Evolutionary conservation across 2,888 invertebrate genomes (phyloP).

Genomic region (Apocheima hispidaria): DNA sequence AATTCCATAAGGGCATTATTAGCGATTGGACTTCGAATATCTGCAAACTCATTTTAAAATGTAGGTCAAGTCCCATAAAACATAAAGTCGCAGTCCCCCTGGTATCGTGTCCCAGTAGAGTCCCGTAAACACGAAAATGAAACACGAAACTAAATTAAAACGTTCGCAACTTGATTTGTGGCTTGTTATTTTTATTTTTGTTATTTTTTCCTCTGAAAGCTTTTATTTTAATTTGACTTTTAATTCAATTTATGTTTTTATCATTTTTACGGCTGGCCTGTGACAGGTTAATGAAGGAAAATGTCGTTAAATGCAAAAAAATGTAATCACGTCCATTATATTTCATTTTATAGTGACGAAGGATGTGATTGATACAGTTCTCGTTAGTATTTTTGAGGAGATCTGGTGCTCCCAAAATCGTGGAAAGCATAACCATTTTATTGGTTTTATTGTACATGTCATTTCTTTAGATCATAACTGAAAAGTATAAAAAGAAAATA

Average conservation of each 20-base stretch:
- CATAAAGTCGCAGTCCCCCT: neutral
- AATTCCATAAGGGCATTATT: no score
- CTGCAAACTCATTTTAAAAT: neutral
- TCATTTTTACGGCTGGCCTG: conserved; percentile 7
- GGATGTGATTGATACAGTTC: neutral
- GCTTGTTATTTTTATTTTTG: conserved; percentile 34
- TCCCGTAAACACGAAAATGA: conserved; percentile 36
- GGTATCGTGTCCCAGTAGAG: conserved; percentile 30
- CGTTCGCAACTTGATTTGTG: conserved; percentile 39
- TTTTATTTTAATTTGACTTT: conserved; percentile 27
- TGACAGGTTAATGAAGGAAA: conserved; percentile 15
- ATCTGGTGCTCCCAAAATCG: no score
- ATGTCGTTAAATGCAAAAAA: neutral
- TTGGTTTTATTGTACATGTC: no score
- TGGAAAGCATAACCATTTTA: no score
- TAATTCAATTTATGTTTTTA: conserved; percentile 23
- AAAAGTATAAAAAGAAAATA: no score
- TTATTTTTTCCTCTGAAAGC: conserved; percentile 21
- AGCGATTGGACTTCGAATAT: no score
- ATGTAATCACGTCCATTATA: neutral
- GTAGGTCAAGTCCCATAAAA: conserved; percentile 19
- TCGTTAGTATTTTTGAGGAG: no score
- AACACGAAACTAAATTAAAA: conserved; percentile 45
- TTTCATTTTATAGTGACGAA: neutral
- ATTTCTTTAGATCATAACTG: no score